Evolutionary conservation across 2,888 invertebrate genomes (phyloP), one percentile per base, ranked within the genome.

Genomic region (Hirtodrosophila trivittata): DNA sequence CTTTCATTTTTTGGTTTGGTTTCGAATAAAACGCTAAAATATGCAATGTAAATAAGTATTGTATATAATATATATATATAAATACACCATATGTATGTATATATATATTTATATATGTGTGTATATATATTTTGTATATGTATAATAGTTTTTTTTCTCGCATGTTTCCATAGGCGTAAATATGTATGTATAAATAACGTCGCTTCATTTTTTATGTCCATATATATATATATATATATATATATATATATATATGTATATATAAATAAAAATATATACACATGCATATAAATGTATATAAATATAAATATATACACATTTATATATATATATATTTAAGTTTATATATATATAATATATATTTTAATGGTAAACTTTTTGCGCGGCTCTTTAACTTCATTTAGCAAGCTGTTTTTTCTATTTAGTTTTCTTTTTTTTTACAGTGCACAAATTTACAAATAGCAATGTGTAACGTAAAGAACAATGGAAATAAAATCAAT

Each of bases 1-100:
- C 16, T 32, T 37, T 38, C 47, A 50, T 47, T 39, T 41, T 56
- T 56, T 47, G 32, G 30, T 59, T 62, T 42, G 51, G 32, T 35
- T 45, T 67, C 38, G 74, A 82, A 83, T 83, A 82, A 82, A 81
- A 84, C 72, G 66, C 82, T 81, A 75, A 81, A 81, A 82, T 80
- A 75, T 66, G 78, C 82, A 82, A 86, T 82, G 77, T 85, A 82
- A 75, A 85, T 85, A 84, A 71, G 62, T 82, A 80, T 66, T 78
- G 71, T 69, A 69, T 74, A 65, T 77, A 50, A 50, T 62, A 68
- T 52, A 54, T 30, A 57, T 35, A 62, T 46, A 51, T 26, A 50
- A 25, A 65, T 59, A 55, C 56, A 55, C 35, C 18, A 21, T 21
- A 49, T 60, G 60, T 51, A 49, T 30, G 52, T 35, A 62, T 46